Base-by-base conservation (phyloP, 2,113 vertebrate species). In the Andinoacara biseriatus region DNA sequence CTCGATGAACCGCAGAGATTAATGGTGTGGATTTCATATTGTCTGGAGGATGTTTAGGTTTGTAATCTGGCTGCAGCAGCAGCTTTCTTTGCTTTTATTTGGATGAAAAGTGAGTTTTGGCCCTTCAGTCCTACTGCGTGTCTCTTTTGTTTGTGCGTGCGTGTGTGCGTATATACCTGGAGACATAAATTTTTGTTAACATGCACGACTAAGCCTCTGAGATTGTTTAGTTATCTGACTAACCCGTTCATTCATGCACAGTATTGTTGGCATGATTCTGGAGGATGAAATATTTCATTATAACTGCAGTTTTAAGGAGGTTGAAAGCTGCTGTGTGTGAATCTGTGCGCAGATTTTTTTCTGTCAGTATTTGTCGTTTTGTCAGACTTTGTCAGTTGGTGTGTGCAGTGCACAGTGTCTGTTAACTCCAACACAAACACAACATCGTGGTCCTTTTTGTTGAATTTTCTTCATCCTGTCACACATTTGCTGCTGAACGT, bases 181-280 rank as follows among this genome's bases (percentile, higher is more conserved):
- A 69, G 65, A 40, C 40, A 69, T 29, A 18, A 7, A 67, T 4
- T 69, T 40, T 7, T 69, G 40, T 20, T 49, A 11, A 69, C 40
- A 69, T 69, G 26, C 4, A 24, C 5, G 8, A 46, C 1, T 46
- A 46, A n/a, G 10, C 33, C 60, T 38, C 18, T 62, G 60, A 22
- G 65, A 31, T 52, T 0, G 9, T 43, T 14, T 43, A 2, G 10
- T 49, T 3, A 29, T 15, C 49, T 52, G 46, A 46, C 29, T 26
- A 52, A 52, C 18, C 26, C 22, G 7, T 49, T 49, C 17, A 72
- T 1, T 72, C 3, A n/a, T 54, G 7, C 8, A 9, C 49, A 54
- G 17, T 20, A 20, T 54, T 20, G 43, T 29, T 29, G 52, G 43
- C 29, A 40, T 52, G 43, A 72, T 11, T 72, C 24, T 49, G 22